These are phyloP conservation scores for crab-eating macaque (Macaca fascicularis) DNA, from an alignment of 2,113 vertebrate species.

Conservation along the genomic window T2T-MFA8v1.1 NC_088379.1:167964001-167964500, in stretches of 20 bases:
- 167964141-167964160: rapidly evolving
- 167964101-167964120: background rate
- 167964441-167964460: background rate
- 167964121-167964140: background rate
- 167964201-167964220: background rate
- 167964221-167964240: background rate
- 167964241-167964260: background rate
- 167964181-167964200: background rate
- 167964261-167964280: background rate
- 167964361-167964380: background rate
- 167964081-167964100: background rate
- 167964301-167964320: background rate
- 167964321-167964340: background rate
- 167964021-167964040: background rate
- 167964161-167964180: background rate
- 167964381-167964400: background rate
- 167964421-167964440: background rate
- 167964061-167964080: background rate
- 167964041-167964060: background rate
- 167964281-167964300: background rate
- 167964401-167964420: background rate
- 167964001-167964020: background rate
- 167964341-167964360: background rate
- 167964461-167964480: background rate
- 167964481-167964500: background rate